phyloP scores from a whole-genome alignment of 2,888 invertebrate species.

The Morpho deidamia region DNA sequence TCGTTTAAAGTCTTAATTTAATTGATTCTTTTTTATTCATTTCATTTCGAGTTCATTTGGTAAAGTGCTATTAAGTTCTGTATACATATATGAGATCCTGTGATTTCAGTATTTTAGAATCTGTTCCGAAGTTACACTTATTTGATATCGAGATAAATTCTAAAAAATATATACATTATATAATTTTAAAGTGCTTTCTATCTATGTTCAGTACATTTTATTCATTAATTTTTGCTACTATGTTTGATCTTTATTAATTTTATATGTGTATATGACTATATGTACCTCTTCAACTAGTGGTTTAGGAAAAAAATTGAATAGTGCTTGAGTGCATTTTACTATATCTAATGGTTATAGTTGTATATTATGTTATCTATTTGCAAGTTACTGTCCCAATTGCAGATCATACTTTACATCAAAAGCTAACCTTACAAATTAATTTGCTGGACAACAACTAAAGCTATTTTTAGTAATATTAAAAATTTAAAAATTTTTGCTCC shows the following conservation, averaged over 20 bases:
- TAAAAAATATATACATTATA: background rate
- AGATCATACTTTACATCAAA: constrained; percentile 37
- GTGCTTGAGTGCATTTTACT: constrained; percentile 26
- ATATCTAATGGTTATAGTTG: constrained; percentile 2
- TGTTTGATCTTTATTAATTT: background rate
- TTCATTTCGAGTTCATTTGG: too few species aligned
- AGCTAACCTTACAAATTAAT: constrained; percentile 30
- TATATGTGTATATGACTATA: background rate
- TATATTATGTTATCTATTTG: constrained; percentile 8
- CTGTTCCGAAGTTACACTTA: too few species aligned
- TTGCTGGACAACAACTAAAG: constrained; percentile 38
- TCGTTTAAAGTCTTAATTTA: background rate
- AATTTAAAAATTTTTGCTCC: constrained; percentile 9
- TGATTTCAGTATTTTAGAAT: too few species aligned
- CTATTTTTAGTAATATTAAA: constrained; percentile 21
- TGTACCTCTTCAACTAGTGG: background rate
- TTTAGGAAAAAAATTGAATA: constrained; percentile 10
- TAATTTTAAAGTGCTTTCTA: background rate
- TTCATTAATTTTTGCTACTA: background rate
- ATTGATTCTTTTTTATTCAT: too few species aligned
- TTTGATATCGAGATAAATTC: too few species aligned
- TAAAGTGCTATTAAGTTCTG: too few species aligned
- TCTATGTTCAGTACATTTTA: background rate
- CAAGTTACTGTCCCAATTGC: constrained; percentile 52
- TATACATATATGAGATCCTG: too few species aligned